Percentiles rank a stretch among this genome's conserved stretches.
Evolutionary conservation across 2,113 vertebrate species (phyloP).

Genomic region (Hippoglossus stenolepis): DNA sequence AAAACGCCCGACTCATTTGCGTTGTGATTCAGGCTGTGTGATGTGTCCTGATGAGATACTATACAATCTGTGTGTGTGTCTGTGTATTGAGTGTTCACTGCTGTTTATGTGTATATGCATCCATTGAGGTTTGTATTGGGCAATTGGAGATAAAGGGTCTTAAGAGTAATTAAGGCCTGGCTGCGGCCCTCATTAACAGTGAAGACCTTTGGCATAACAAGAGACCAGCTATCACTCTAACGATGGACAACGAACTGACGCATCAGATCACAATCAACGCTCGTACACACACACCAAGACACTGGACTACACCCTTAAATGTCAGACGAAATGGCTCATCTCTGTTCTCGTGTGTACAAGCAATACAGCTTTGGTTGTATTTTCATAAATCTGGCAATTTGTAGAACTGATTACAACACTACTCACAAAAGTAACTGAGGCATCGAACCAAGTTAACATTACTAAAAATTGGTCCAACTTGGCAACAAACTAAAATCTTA

Average conservation of each 20-base stretch:
- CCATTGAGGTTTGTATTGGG: conserved; percentile 52
- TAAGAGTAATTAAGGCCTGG: conserved; percentile 68
- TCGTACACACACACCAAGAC: conserved; percentile 17
- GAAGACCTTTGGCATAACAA: conserved; percentile 72
- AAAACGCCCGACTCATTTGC: conserved; percentile 8
- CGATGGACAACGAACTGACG: conserved; percentile 58
- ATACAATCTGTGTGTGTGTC: conserved; percentile 28
- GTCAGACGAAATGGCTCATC: conserved; percentile 36
- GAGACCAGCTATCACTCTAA: conserved; percentile 67
- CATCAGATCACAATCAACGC: conserved; percentile 70
- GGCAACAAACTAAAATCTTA: neutral
- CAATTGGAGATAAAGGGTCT: conserved; percentile 66
- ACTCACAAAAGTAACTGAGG: neutral
- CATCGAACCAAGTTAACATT: neutral
- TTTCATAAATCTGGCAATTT: neutral
- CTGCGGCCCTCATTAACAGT: conserved; percentile 67
- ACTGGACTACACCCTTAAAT: conserved; percentile 35
- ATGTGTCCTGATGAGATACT: conserved; percentile 27
- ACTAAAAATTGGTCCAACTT: neutral
- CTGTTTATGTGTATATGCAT: conserved; percentile 59
- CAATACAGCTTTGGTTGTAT: neutral
- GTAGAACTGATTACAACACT: neutral
- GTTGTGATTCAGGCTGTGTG: conserved; percentile 1
- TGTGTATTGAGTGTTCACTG: conserved; percentile 56
- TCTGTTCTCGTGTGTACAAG: neutral